These are phyloP conservation scores for Antheraea mylitta DNA, from an alignment of 1,140 invertebrate species.

Conservation along the genomic window DNA sequence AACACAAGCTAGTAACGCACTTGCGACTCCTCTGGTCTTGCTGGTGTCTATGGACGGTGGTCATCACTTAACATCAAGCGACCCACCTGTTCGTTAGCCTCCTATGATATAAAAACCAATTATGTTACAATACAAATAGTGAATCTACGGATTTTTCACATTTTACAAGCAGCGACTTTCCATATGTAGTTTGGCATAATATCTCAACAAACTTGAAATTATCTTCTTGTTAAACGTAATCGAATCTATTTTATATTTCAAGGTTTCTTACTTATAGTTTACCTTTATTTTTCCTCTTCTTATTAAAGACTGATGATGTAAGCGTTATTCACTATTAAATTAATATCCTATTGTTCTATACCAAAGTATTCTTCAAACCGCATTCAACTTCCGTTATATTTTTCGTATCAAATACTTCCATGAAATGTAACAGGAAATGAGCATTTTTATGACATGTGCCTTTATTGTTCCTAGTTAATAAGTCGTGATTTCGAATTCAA, in stretches of 20 bases:
- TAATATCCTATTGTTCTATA: background rate
- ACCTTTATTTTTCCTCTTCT: background rate
- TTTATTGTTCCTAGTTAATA: no score
- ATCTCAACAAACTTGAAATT: background rate
- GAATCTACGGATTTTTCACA: no score
- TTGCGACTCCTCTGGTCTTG: no score
- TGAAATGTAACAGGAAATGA: background rate
- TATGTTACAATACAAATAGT: no score
- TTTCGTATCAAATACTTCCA: background rate
- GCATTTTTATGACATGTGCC: background rate
- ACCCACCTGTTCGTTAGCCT: no score
- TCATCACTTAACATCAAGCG: no score
- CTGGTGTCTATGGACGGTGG: no score
- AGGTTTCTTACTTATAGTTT: background rate
- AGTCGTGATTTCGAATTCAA: no score
- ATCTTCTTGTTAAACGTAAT: background rate
- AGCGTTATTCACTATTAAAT: background rate
- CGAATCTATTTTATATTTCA: background rate
- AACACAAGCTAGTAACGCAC: no score
- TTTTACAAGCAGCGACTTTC: no score
- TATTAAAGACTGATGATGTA: background rate
- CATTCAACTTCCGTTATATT: background rate
- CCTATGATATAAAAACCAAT: no score
- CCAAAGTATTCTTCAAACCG: background rate
- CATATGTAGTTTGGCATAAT: no score